Conservation (phyloP, 2,797 vertebrate genomes). For the Triplophysa bombifrons region DNA sequence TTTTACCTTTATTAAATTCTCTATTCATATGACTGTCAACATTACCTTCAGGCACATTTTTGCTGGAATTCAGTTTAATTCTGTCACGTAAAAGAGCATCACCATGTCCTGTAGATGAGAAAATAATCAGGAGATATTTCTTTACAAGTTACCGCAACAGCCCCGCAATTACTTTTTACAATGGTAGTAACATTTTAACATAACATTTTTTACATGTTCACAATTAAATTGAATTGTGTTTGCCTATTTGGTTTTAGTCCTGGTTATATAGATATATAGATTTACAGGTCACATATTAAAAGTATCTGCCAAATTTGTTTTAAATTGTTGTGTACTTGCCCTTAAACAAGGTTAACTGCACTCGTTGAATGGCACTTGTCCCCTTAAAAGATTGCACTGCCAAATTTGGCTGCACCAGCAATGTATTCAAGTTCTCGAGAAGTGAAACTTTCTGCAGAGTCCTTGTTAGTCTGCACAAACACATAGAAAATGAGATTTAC, state of each 20-base stretch:
- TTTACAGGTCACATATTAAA: neutral
- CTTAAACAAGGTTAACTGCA: conserved; percentile 63
- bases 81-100: conserved; percentile 58
- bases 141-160: no score
- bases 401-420: conserved; percentile 69
- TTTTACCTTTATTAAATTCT: no score
- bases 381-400: conserved; percentile 61
- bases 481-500: neutral
- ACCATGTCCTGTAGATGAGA: neutral
- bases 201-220: no score
- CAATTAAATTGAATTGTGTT: no score
- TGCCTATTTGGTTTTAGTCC: neutral
- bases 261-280: neutral
- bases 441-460: conserved; percentile 62
- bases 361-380: conserved; percentile 14
- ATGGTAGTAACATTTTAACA: no score
- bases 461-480: conserved; percentile 59
- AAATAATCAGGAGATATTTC: neutral
- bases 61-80: neutral
- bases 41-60: neutral
- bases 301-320: neutral
- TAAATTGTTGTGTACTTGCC: conserved; percentile 47
- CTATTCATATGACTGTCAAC: no score
- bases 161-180: no score
- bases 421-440: conserved; percentile 26